These are phyloP conservation scores for Pristionchus entomophagus DNA, from an alignment of 2,888 invertebrate genomes.

Conservation along the genomic window DNA sequence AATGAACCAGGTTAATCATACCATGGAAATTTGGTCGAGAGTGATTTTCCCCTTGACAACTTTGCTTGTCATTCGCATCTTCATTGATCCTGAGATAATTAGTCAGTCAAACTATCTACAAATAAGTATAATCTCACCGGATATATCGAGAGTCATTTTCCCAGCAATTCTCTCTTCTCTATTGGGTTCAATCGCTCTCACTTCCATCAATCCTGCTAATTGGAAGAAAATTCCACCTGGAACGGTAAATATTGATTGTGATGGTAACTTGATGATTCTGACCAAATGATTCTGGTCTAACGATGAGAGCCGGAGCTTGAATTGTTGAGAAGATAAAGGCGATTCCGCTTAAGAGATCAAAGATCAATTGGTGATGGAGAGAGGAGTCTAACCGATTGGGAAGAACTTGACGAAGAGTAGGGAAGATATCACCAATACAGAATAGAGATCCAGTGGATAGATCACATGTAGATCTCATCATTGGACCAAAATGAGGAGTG, in stretches of 20 bases:
- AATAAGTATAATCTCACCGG: neutral
- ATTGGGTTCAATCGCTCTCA: constrained; percentile 52
- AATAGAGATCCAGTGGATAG: constrained; percentile 59
- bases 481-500: constrained; percentile 73
- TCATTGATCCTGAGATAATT: constrained; percentile 60
- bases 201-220: constrained; percentile 61
- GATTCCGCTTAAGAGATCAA: constrained; percentile 53
- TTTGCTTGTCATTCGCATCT: constrained; percentile 69
- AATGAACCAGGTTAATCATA: neutral
- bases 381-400: constrained; percentile 50
- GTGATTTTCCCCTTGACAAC: constrained; percentile 71
- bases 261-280: neutral
- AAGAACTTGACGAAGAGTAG: constrained; percentile 64
- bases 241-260: neutral
- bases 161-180: constrained; percentile 17
- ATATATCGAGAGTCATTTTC: constrained; percentile 38
- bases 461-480: constrained; percentile 74
- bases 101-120: neutral
- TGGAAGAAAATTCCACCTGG: constrained; percentile 69
- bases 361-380: neutral
- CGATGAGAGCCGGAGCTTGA: constrained; percentile 59
- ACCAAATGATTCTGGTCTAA: constrained; percentile 59
- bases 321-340: constrained; percentile 64
- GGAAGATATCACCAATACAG: constrained; percentile 74
- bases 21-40: constrained; percentile 60